phyloP scores from a whole-genome alignment of 2,113 vertebrate species.

The Agapornis roseicollis region DNA sequence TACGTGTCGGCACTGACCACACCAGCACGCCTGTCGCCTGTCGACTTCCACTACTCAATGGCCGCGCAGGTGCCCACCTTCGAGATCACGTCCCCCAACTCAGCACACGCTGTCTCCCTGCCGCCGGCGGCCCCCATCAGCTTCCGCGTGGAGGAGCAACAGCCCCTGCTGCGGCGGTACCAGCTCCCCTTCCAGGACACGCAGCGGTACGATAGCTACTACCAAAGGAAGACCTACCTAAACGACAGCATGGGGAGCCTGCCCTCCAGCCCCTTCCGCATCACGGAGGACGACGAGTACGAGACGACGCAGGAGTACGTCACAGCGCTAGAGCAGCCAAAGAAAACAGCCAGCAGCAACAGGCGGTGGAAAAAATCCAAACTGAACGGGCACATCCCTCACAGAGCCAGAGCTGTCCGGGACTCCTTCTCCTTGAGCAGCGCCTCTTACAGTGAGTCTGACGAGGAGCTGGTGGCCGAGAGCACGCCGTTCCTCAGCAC shows the following conservation, averaged over 20 bases:
- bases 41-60: constrained; percentile 95
- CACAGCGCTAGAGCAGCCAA: constrained; percentile 85
- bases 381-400: constrained; percentile 92
- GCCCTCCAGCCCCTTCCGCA: constrained; percentile 92
- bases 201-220: constrained; percentile 89
- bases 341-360: constrained; percentile 81
- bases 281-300: constrained; percentile 92
- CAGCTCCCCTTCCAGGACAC: constrained; percentile 87
- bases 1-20: constrained; percentile 97
- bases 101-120: constrained; percentile 89
- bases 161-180: constrained; percentile 89
- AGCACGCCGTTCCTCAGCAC: constrained; percentile 96
- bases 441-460: constrained; percentile 90
- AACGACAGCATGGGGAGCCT: constrained; percentile 93
- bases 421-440: constrained; percentile 94
- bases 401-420: constrained; percentile 84
- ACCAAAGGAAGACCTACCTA: constrained; percentile 89
- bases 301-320: constrained; percentile 97
- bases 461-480: constrained; percentile 91
- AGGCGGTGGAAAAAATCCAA: constrained; percentile 91
- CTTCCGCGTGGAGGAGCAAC: constrained; percentile 89
- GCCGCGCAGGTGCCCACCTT: constrained; percentile 94
- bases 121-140: constrained; percentile 88
- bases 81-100: constrained; percentile 95
- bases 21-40: constrained; percentile 92